Conservation (phyloP, 2,113 vertebrate genomes). For the Natator depressus region DNA sequence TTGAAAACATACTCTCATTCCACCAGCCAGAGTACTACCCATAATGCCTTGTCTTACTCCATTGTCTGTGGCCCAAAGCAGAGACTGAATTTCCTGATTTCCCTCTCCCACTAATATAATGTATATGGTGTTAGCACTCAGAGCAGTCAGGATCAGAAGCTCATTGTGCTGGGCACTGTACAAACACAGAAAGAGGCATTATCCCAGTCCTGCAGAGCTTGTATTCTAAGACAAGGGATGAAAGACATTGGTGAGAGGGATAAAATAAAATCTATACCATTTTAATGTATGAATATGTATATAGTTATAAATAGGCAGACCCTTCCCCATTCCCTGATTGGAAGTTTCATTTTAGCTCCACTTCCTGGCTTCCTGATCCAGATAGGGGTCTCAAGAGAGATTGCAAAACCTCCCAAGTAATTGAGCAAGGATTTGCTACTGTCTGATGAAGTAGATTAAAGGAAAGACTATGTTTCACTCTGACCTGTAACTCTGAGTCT, state of each 20-base stretch:
- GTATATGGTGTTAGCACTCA: neutral
- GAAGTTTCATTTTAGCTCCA: neutral
- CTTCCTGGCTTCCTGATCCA: neutral
- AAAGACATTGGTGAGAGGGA: neutral
- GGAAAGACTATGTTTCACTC: neutral
- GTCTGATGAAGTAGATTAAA: neutral
- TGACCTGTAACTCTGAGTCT: neutral
- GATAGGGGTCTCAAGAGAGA: neutral
- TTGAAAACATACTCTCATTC: neutral
- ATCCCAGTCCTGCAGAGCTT: fast-evolving
- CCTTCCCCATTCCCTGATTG: neutral
- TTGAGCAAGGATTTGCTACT: neutral
- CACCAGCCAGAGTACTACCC: neutral
- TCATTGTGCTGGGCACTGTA: neutral
- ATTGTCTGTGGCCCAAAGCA: neutral
- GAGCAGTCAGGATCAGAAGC: neutral
- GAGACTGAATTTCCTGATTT: neutral
- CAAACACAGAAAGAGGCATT: neutral
- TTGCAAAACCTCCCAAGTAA: neutral
- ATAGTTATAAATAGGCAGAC: neutral
- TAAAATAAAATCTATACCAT: neutral
- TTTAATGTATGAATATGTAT: neutral
- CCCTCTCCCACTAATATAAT: neutral
- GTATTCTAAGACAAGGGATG: neutral
- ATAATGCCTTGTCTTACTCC: neutral